Percentiles rank a stretch among this genome's conserved stretches.
Conservation (phyloP, 2,797 vertebrate genomes). For the Pagetopsis macropterus region DNA sequence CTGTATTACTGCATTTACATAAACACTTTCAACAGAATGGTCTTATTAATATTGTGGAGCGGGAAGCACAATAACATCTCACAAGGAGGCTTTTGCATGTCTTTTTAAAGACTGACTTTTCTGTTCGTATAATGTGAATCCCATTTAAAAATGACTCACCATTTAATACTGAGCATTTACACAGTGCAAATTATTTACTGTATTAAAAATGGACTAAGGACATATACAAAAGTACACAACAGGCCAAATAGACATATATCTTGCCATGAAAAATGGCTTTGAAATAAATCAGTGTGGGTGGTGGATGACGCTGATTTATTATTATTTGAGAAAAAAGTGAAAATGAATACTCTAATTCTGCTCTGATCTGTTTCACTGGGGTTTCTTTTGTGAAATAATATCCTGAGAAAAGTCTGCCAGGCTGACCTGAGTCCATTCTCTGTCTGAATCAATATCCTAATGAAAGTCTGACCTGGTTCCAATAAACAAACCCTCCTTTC, state of each 20-base stretch:
- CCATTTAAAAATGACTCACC: too few relatives aligned
- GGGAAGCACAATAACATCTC: conserved; percentile 18
- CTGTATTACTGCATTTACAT: conserved; percentile 26
- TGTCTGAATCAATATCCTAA: conserved; percentile 44
- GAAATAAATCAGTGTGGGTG: too few relatives aligned
- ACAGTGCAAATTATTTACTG: too few relatives aligned
- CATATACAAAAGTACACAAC: too few relatives aligned
- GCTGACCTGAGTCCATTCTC: conserved; percentile 30
- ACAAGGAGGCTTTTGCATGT: conserved; percentile 21
- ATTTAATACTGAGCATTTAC: too few relatives aligned
- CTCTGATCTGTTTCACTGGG: background rate
- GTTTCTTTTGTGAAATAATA: conserved; percentile 16
- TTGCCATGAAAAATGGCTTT: too few relatives aligned
- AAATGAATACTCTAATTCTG: conserved; percentile 35
- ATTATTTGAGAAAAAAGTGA: background rate
- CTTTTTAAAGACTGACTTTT: background rate
- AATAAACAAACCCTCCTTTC: conserved; percentile 6
- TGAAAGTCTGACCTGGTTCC: conserved; percentile 30
- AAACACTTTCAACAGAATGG: conserved; percentile 7
- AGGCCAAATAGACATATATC: too few relatives aligned
- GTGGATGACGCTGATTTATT: too few relatives aligned
- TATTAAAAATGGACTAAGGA: too few relatives aligned
- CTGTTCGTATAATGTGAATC: too few relatives aligned
- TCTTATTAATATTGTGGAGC: conserved; percentile 23
- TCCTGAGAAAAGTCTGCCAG: conserved; percentile 29